These are phyloP conservation scores for Nibea albiflora DNA, from an alignment of 2,113 vertebrate genomes.

Conservation along the genomic window DNA sequence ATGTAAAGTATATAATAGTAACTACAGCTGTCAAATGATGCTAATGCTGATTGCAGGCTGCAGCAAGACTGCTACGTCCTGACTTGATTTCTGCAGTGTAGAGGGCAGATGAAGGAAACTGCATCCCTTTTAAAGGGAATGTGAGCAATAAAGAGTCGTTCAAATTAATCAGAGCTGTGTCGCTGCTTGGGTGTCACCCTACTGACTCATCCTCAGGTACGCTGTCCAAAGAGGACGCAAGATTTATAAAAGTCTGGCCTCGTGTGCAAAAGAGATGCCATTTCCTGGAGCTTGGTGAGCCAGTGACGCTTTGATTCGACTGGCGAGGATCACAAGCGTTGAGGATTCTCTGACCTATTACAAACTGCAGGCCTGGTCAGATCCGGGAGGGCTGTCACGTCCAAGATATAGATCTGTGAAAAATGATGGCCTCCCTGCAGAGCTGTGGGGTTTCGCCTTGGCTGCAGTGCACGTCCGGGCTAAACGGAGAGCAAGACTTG, in stretches of 20 bases:
- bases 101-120: conserved; percentile 48
- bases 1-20: not conserved
- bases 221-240: not conserved
- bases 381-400: conserved; percentile 7
- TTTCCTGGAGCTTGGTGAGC: not conserved
- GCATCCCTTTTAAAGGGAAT: conserved; percentile 48
- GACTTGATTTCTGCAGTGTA: conserved; percentile 22
- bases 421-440: conserved; percentile 38
- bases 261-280: not conserved
- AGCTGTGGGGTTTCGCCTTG: not conserved
- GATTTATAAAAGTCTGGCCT: not conserved
- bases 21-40: not conserved
- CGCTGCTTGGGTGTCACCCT: conserved; percentile 19
- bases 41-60: not conserved
- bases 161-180: conserved; percentile 40
- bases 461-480: conserved; percentile 7
- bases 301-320: not conserved
- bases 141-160: conserved; percentile 17
- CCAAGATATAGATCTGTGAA: conserved; percentile 44
- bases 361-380: conserved; percentile 28
- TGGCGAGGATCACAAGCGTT: not conserved
- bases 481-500: conserved; percentile 24
- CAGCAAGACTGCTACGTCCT: not conserved
- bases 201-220: conserved; percentile 26
- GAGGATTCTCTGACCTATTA: conserved; percentile 30